These are phyloP conservation scores for Styela plicata DNA, from an alignment of 23 tunicate species.

Conservation along the genomic window DNA sequence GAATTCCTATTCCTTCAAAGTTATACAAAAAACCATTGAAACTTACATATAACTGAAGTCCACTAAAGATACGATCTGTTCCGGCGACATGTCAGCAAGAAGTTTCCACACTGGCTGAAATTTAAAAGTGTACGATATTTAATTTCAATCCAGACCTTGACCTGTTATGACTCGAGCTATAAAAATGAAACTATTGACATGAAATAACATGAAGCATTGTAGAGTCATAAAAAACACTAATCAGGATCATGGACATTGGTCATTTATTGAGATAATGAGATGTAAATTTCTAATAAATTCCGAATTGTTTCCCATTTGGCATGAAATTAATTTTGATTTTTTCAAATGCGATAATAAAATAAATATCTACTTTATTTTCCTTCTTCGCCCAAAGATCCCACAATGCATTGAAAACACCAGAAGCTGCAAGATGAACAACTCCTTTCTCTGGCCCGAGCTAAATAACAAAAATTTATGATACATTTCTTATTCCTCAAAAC, in stretches of 20 bases:
- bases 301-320: neutral
- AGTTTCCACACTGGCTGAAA: constrained; percentile 89
- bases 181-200: no score
- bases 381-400: constrained; percentile 98
- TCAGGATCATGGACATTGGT: no score
- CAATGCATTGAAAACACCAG: constrained; percentile 86
- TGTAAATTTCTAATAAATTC: neutral
- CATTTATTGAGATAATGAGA: neutral
- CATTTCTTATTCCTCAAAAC: no score
- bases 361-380: constrained; percentile 49
- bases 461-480: no score
- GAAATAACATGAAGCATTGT: no score
- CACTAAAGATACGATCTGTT: constrained; percentile 67
- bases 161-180: no score
- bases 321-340: neutral
- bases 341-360: no score
- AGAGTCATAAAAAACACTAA: no score
- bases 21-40: neutral
- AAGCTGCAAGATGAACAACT: constrained; percentile 91
- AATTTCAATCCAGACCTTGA: no score
- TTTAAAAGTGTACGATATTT: no score
- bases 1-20: neutral
- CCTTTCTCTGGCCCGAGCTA: constrained; percentile 99
- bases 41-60: constrained; percentile 96
- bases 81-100: constrained; percentile 95